phyloP scores from a whole-genome alignment of 2,113 vertebrate species.

The Sturnus vulgaris region DNA sequence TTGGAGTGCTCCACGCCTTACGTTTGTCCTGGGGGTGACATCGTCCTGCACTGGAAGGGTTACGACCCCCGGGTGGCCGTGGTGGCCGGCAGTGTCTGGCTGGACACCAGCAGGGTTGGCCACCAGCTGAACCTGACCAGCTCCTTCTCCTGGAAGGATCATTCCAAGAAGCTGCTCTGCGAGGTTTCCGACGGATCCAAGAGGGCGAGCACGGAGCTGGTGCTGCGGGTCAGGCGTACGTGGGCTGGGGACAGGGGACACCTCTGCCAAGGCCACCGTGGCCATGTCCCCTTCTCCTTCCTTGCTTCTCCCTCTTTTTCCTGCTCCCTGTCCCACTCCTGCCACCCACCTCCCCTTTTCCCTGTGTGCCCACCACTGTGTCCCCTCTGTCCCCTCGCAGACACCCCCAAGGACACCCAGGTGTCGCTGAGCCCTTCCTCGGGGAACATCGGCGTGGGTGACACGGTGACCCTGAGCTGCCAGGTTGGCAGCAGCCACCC shows the following conservation, averaged over 20 bases:
- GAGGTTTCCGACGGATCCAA: not conserved
- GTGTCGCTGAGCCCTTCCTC: not conserved
- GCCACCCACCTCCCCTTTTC: not conserved
- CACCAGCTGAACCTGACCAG: constrained; percentile 14
- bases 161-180: constrained; percentile 56
- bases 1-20: constrained; percentile 72
- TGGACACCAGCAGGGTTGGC: not conserved
- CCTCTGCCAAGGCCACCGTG: accelerated
- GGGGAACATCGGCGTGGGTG: constrained; percentile 54
- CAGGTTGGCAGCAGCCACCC: constrained; percentile 69
- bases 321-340: not conserved
- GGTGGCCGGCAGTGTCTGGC: not conserved
- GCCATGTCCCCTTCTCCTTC: accelerated
- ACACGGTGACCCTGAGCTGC: constrained; percentile 60
- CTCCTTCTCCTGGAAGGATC: constrained; percentile 70
- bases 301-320: not conserved
- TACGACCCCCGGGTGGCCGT: not conserved
- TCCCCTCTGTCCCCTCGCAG: not conserved
- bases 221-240: constrained; percentile 69
- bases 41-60: constrained; percentile 60
- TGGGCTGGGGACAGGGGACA: not conserved
- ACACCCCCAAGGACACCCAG: constrained; percentile 50
- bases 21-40: not conserved
- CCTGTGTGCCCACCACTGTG: accelerated
- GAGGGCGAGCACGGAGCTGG: not conserved